Conservation (phyloP, 2,888 invertebrate genomes). For the Xiphydria camelus region DNA sequence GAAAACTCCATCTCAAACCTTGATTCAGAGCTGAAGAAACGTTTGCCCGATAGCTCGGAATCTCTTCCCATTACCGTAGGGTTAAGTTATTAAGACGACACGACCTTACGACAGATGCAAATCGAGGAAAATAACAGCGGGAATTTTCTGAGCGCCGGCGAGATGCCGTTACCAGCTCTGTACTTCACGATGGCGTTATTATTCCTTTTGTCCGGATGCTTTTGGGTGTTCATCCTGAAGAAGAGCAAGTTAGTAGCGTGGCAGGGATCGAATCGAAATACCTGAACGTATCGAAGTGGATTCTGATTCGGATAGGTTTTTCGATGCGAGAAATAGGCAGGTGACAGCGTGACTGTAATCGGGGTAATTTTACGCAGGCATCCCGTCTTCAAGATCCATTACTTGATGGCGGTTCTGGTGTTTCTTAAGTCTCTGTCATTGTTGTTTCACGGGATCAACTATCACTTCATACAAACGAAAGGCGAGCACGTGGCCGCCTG, state of each 20-base stretch:
- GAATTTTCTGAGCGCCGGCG: conserved; percentile 92
- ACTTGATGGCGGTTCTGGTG: conserved; percentile 92
- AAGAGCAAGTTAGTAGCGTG: conserved; percentile 70
- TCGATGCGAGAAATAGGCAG: too few species aligned
- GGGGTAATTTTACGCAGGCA: too few species aligned
- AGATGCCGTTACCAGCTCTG: conserved; percentile 91
- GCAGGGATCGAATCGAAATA: too few species aligned
- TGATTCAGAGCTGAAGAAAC: too few species aligned
- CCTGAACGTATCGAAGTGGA: too few species aligned
- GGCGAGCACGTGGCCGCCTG: conserved; percentile 96
- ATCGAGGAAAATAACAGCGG: conserved; percentile 84
- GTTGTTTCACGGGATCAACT: conserved; percentile 93
- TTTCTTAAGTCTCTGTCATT: conserved; percentile 89
- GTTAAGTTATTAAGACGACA: too few species aligned
- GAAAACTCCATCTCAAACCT: too few species aligned
- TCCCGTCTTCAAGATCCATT: conserved; percentile 92
- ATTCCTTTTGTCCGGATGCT: conserved; percentile 85
- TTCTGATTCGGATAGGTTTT: too few species aligned
- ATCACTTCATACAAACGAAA: conserved; percentile 88
- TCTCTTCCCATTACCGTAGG: too few species aligned
- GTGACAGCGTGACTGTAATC: too few species aligned
- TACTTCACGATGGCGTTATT: conserved; percentile 90
- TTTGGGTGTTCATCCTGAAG: conserved; percentile 89
- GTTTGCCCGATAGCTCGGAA: too few species aligned
- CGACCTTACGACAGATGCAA: conserved; percentile 69